These are phyloP conservation scores for Leucozona laternaria DNA, from an alignment of 2,888 invertebrate genomes.

Conservation along the genomic window DNA sequence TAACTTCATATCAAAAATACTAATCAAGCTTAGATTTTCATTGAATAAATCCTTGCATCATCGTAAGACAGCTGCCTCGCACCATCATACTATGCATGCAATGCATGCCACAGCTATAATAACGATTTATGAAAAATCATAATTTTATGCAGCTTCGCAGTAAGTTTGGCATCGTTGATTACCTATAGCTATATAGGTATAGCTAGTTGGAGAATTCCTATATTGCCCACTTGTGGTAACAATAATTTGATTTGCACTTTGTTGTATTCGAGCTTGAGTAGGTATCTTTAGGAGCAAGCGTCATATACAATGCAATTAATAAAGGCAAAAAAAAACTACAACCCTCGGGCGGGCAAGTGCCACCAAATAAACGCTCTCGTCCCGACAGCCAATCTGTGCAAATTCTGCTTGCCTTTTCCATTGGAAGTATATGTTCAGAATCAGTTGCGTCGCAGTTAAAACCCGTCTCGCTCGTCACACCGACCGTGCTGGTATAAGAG, in stretches of 20 bases:
- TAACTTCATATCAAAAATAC: neutral
- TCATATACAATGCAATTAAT: conserved; percentile 64
- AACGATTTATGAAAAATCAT: conserved; percentile 70
- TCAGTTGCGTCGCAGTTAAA: conserved; percentile 70
- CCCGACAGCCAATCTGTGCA: conserved; percentile 56
- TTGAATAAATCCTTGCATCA: neutral
- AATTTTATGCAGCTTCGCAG: conserved; percentile 67
- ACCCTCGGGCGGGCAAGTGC: conserved; percentile 65
- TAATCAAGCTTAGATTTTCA: neutral
- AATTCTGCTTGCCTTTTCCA: conserved; percentile 46
- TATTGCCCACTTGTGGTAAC: conserved; percentile 48
- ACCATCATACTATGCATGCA: neutral
- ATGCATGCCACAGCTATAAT: neutral
- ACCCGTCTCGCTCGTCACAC: conserved; percentile 70
- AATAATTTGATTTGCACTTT: conserved; percentile 74
- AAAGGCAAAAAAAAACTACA: conserved; percentile 33
- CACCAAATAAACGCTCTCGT: conserved; percentile 72
- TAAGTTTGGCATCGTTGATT: conserved; percentile 64
- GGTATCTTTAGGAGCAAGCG: conserved; percentile 60
- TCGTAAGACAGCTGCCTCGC: conserved; percentile 46
- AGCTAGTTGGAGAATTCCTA: conserved; percentile 29
- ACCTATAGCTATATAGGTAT: neutral
- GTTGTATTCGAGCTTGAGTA: conserved; percentile 51
- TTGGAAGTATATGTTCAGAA: conserved; percentile 28
- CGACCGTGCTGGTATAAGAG: neutral